Evolutionary conservation across 2,113 vertebrate genomes (phyloP), one percentile per base, ranked within the genome.

Genomic region (Erythrolamprus reginae): DNA sequence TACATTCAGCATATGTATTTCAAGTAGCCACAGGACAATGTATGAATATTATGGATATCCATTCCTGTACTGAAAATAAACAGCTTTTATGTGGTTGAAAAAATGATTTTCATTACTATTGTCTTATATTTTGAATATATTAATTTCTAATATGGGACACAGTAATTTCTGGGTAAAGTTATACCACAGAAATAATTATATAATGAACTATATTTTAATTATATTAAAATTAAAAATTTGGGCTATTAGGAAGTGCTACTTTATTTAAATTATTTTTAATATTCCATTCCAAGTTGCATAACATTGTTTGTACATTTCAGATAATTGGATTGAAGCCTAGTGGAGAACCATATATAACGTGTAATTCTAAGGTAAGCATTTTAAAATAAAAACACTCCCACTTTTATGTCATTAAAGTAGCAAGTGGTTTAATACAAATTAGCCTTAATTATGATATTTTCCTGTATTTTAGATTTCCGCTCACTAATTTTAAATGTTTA

Each of bases 301-400:
- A 92, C 90, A 92, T 82, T 77, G 86, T 55, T 24, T 95, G 95
- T 95, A 91, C 93, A 83, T 85, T 93, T 47, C 92, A 99, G 99
- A 98, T 99, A 96, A 99, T 99, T 95, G 99, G 98, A 93, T 97
- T 99, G 94, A 98, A 96, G 91, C 98, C 98, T 45, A n/a, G 94
- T 50, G 98, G 98, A 91, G 91, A 97, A 9, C 98, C 99, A 65
- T 95, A 45, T 84, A 98, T 99, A 97, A 91, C 96, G 0, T 99
- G 99, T 96, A 93, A 92, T 47, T 21, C 97, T 91, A 98, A 98
- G 98, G 99, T 99, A 95, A 98, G 97, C 97, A 95, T 70, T 58
- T 93, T 84, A 93, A 92, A 94, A 52, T 88, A 93, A 89, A 8
- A 2, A 47, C 87, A 15, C n/a, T n/a, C 52, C n/a, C 91, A 88